Evolutionary conservation across 2,888 invertebrate species (phyloP), one percentile per base, ranked within the genome.

Genomic region (Thera britannica): DNA sequence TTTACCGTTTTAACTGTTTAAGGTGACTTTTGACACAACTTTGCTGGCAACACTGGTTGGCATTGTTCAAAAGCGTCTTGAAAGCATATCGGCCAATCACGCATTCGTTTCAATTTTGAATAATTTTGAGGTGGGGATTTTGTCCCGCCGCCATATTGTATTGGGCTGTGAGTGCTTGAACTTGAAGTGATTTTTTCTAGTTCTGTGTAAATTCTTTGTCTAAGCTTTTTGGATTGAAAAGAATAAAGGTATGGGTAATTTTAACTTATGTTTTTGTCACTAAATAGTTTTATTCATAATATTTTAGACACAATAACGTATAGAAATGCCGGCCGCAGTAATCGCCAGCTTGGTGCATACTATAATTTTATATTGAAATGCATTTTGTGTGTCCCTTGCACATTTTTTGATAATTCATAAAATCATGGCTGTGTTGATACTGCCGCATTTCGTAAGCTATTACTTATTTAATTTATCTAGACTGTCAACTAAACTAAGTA

Each of bases 91-190:
- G 75, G 85, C 93, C 93, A 93, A 93, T 93, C 85, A 84, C 75
- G 77, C 72, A 72, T 71, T 74, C 84, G 85, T 84, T 83, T 84
- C 83, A 89, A 85, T 90, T 93, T 93, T 90, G 84, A 92, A 91
- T 90, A 87, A 84, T 83, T 88, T 89, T 82, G 83, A 89, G 90
- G 92, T 89, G 92, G 93, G 90, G 93, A 90, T 90, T 87, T 87
- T 78, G 81, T 86, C 85, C 88, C 86, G 90, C 91, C 93, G 93
- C 93, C 93, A 93, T 93, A 93, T 93, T 93, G 93, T 92, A 90
- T 89, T 87, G 85, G 83, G 90, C 92, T 90, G 90, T 92, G 90
- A 87, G 92, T 93, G 90, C 90, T 90, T 80, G 79, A 86, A 90
- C 90, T 90, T 80, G 79, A 86, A 90, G 92, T 92, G 92, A 90